phyloP scores from a whole-genome alignment of 2,797 vertebrate genomes.

The Saguinus oedipus region DNA sequence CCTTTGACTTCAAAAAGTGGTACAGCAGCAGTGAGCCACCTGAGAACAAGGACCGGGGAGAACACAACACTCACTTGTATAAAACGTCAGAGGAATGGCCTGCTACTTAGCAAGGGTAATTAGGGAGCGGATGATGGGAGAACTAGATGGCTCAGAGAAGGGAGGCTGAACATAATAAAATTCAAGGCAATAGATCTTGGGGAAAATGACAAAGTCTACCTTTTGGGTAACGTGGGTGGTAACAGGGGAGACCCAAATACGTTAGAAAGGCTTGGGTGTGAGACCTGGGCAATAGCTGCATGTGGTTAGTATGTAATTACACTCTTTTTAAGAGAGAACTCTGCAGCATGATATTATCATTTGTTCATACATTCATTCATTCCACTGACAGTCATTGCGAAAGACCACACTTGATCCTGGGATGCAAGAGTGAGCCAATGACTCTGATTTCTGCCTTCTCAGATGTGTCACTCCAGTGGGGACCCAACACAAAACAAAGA shows the following conservation, averaged over 20 bases:
- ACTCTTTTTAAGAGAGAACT: neutral
- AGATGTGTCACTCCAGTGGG: too few species aligned
- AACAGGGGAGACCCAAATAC: too few species aligned
- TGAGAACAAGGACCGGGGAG: neutral
- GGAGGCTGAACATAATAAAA: neutral
- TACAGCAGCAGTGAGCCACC: neutral
- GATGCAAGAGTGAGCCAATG: neutral
- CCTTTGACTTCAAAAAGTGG: neutral
- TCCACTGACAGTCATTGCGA: neutral
- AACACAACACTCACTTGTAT: neutral
- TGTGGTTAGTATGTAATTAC: accelerated
- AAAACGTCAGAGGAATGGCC: neutral
- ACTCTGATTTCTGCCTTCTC: neutral
- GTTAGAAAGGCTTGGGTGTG: neutral
- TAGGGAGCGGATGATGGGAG: neutral
- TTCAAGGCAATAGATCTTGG: neutral
- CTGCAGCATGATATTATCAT: neutral
- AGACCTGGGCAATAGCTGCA: neutral
- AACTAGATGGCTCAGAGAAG: neutral
- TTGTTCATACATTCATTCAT: neutral
- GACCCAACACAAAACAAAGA: neutral
- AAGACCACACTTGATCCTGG: neutral
- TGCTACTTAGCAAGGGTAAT: neutral
- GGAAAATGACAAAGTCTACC: neutral
- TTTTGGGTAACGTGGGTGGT: neutral